phyloP scores from a whole-genome alignment of 2,888 invertebrate species.

The Leptinotarsa rubiginosa region DNA sequence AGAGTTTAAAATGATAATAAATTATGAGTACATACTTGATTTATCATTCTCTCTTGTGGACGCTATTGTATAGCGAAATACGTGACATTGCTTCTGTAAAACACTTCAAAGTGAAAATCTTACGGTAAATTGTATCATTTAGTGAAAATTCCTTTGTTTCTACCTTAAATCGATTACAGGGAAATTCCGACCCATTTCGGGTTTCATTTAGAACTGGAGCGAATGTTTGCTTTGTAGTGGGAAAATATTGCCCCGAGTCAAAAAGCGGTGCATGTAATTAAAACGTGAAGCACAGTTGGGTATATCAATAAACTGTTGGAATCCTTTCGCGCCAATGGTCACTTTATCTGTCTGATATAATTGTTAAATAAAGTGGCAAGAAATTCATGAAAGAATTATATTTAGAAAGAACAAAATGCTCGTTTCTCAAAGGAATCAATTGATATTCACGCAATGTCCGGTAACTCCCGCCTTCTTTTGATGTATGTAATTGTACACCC shows the following conservation, averaged over 20 bases:
- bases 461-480: no score
- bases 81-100: no score
- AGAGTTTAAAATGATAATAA: no score
- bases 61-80: no score
- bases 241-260: constrained; percentile 36
- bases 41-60: no score
- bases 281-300: constrained; percentile 41
- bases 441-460: no score
- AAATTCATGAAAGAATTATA: background rate
- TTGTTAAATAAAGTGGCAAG: background rate
- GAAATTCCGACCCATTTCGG: constrained; percentile 6
- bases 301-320: constrained; percentile 5
- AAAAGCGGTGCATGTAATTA: constrained; percentile 52
- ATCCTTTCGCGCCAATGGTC: constrained; percentile 33
- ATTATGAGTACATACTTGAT: no score
- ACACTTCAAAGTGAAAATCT: no score
- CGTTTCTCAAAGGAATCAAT: no score
- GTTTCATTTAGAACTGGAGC: constrained; percentile 28
- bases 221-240: constrained; percentile 38
- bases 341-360: background rate
- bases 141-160: background rate
- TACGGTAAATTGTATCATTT: no score
- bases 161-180: background rate
- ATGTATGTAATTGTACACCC: no score
- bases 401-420: no score